Base-by-base conservation (phyloP, 2,113 vertebrate genomes). In the Onychostoma macrolepis region DNA sequence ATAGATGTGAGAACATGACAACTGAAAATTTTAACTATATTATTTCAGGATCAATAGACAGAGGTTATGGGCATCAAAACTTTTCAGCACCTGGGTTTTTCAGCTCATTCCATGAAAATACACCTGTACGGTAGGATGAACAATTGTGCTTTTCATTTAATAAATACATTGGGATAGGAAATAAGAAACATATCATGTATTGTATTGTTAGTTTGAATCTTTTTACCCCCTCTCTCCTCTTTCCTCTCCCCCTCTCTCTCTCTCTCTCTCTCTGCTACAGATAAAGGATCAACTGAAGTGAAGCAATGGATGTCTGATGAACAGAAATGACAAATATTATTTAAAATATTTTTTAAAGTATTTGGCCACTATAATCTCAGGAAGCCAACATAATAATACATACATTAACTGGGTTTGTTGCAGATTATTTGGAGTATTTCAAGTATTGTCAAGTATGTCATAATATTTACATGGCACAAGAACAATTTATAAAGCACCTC, bases 71-170 rank as follows among this genome's bases (percentile, higher is more conserved):
- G 0, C 15, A 83, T 69, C 26, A 82, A 30, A 67, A 86, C n/a
- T 38, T 82, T 13, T 77, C 69, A 36, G 84, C 0, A 28, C 15
- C 65, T 26, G n/a, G 30, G 21, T 50, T 2, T 43, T 90, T 87
- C 24, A 80, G 77, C 13, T 82, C 72, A 50, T 50, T 43, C 56
- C 24, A 79, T 76, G 41, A 88, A 36, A 87, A 75, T 41, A 6
- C 82, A 84, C 67, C 87, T 81, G 78, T 38, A n/a, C 8, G 17
- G 76, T 41, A 77, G 15, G 80, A 88, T 80, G 89, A 15, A 33
- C 21, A 38, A 36, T 58, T 38, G 19, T n/a, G 21, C 21, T 38
- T 58, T 0, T 45, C 1, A n/a, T 63, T 10, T 38, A 15, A 33
- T 24, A 33, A 78, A 36, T 17, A 41, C 38, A 7, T 7, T 41